Percentiles rank a stretch among this genome's conserved stretches.
Evolutionary conservation across 2,113 vertebrate genomes (phyloP).

Genomic region (Salvelinus alpinus): DNA sequence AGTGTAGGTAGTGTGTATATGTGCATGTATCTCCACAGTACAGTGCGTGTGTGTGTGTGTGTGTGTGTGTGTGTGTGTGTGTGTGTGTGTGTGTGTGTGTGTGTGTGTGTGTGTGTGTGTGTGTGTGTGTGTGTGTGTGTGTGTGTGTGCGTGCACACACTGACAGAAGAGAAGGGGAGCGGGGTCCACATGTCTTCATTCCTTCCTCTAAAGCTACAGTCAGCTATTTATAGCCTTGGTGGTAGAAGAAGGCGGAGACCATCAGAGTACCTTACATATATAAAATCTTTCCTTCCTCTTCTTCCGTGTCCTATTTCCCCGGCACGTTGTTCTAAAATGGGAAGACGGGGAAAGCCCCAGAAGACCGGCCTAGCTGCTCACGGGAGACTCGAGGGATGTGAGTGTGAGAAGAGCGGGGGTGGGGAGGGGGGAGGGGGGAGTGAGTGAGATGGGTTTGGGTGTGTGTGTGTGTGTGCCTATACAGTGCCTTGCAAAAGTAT

Average conservation of each 20-base stretch:
- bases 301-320: slow-evolving; percentile 44
- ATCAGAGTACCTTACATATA: slow-evolving; percentile 73
- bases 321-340: slow-evolving; percentile 54
- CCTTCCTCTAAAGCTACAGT: slow-evolving; percentile 58
- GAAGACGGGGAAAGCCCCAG: slow-evolving; percentile 65
- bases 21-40: neutral
- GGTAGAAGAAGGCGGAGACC: slow-evolving; percentile 43
- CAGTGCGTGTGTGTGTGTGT: neutral
- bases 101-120: neutral
- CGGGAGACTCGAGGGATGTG: slow-evolving; percentile 34
- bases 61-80: neutral
- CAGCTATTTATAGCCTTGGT: neutral
- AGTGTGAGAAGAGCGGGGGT: slow-evolving; percentile 20
- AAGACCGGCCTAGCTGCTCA: slow-evolving; percentile 51
- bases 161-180: slow-evolving; percentile 18
- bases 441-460: slow-evolving; percentile 36
- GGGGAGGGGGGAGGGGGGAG: slow-evolving; percentile 35
- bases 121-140: neutral
- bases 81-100: neutral
- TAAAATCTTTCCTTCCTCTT: slow-evolving; percentile 49
- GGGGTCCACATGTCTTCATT: slow-evolving; percentile 32
- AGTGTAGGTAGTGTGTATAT: neutral
- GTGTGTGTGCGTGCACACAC: neutral
- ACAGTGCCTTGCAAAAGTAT: too few relatives aligned
- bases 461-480: neutral